Percentiles rank a stretch among this genome's conserved stretches.
Conservation (phyloP, 2,113 vertebrate genomes). For the Paracanthobrama guichenoti region DNA sequence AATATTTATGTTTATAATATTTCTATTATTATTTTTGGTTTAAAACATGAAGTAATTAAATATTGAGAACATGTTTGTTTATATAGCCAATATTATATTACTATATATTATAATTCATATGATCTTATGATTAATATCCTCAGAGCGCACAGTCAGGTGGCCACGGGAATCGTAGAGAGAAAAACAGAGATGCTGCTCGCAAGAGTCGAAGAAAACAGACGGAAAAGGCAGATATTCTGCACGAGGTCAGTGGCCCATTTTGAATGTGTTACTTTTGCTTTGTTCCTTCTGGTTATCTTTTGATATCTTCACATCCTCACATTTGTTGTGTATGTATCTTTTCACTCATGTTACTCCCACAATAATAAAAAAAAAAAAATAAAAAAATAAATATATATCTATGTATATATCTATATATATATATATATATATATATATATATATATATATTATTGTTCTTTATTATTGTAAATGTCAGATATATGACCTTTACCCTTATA, state of each 20-base stretch:
- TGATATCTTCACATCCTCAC: not conserved
- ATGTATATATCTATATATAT: too few relatives aligned
- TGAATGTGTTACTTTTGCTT: not conserved
- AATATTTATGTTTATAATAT: not conserved
- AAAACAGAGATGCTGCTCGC: slow-evolving; percentile 78
- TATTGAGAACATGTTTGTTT: not conserved
- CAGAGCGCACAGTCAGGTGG: slow-evolving; percentile 51
- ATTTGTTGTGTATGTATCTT: not conserved
- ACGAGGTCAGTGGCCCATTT: slow-evolving; percentile 72
- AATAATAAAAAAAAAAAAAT: too few relatives aligned
- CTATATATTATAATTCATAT: not conserved
- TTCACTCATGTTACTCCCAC: not conserved
- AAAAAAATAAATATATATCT: too few relatives aligned
- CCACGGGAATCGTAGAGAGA: slow-evolving; percentile 66
- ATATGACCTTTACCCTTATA: not conserved
- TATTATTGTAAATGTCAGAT: not conserved
- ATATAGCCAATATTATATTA: not conserved
- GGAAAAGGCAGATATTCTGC: slow-evolving; percentile 78
- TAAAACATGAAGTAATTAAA: too few relatives aligned
- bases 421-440: too few relatives aligned
- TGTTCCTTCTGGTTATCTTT: not conserved
- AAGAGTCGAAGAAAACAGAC: slow-evolving; percentile 82
- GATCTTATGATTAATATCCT: not conserved
- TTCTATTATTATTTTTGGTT: too few relatives aligned
- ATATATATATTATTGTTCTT: too few relatives aligned